Evolutionary conservation across 2,113 vertebrate species (phyloP), one percentile per base, ranked within the genome.

Genomic region (Athene cunicularia): DNA sequence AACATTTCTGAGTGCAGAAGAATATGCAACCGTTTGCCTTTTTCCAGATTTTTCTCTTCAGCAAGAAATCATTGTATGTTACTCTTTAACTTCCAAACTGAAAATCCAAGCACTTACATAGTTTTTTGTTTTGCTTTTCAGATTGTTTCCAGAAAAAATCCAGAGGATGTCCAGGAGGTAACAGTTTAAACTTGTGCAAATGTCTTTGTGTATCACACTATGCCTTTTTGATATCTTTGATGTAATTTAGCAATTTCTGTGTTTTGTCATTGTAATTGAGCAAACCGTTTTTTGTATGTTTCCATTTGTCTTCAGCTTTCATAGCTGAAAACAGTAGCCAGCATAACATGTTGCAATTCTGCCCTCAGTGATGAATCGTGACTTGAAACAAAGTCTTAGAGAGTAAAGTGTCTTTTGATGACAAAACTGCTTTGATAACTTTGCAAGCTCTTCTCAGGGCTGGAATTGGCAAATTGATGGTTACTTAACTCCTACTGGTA

Each of bases 141-240:
- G 99, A 99, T 99, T 86, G 99, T 99, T 98, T 99, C 99, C 81
- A 99, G 99, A 95, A 99, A 98, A 98, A 99, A 98, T 96, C 99
- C 99, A 67, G 99, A 99, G 80, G 99, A 99, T 96, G 99, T 99
- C 92, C 99, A 99, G 98, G 99, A 99, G 99, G 99, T 99, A 99
- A 99, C 95, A 72, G 20, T 94, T 97, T 96, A 93, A 84, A 76
- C 70, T 90, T 98, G 62, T 93, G 88, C 80, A 90, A 75, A 95
- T 95, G 50, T 88, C 81, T 96, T 86, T 89, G 62, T 91, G 77
- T 75, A 70, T 70, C 62, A 27, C 32, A 1, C 41, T 81, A 26
- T 76, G 45, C 18, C 49, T 82, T 88, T 96, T 96, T 88, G 74
- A 97, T 96, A 63, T 75, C 70, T 95, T 94, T 96, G 41, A 87